Evolutionary conservation across 2,797 vertebrate species (phyloP).

Genomic region (Pseudotriccus pelzelni): DNA sequence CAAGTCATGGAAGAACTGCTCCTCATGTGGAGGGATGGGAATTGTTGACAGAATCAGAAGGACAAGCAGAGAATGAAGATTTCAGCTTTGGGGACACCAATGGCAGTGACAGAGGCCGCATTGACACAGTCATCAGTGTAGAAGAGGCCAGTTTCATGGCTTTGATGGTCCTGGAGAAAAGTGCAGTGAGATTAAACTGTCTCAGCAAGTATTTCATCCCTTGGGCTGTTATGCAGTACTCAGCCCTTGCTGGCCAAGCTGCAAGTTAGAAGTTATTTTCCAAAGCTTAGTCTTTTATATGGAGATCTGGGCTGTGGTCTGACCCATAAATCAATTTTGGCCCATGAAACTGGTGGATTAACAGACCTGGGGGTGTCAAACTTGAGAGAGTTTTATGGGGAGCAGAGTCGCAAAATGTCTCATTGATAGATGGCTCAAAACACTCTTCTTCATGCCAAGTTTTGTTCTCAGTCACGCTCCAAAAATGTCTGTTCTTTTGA

Average conservation of each 20-base stretch:
- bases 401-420: background rate
- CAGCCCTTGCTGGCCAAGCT: background rate
- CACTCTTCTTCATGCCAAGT: background rate
- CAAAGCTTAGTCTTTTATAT: background rate
- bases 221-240: background rate
- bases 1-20: background rate
- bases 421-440: slow-evolving; percentile 10
- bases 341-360: background rate
- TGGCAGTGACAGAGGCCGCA: background rate
- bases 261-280: background rate
- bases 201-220: background rate
- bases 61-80: background rate
- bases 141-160: background rate
- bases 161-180: background rate
- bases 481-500: slow-evolving; percentile 37
- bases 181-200: background rate
- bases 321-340: background rate
- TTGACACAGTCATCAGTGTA: background rate
- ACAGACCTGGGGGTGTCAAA: background rate
- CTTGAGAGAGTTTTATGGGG: background rate
- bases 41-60: background rate
- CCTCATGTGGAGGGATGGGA: background rate
- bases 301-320: background rate
- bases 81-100: background rate
- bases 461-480: slow-evolving; percentile 8